phyloP scores from a whole-genome alignment of 2,888 invertebrate genomes.

The Rhagophthalmus giganteus region DNA sequence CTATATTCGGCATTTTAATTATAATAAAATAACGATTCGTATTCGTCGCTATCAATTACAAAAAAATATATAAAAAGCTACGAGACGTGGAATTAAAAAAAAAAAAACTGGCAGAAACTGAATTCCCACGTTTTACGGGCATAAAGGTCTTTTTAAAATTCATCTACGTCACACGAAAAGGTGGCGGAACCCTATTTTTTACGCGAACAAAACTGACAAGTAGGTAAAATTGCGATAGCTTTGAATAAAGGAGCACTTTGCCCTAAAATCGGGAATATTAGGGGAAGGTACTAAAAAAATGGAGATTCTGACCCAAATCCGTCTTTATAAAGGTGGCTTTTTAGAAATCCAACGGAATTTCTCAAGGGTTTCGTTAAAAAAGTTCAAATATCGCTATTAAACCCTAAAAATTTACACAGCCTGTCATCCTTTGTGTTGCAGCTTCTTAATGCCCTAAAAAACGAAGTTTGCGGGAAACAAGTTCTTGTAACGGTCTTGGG shows the following conservation, averaged over 20 bases:
- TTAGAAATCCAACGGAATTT: constrained; percentile 48
- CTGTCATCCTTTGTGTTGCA: constrained; percentile 28
- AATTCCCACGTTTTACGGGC: constrained; percentile 42
- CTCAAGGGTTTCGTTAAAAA: constrained; percentile 45
- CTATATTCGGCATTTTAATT: constrained; percentile 1
- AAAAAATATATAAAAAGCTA: constrained; percentile 1
- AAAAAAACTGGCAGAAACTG: constrained; percentile 1
- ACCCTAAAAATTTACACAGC: constrained; percentile 36
- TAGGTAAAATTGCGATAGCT: constrained; percentile 47
- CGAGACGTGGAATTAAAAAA: constrained; percentile 1
- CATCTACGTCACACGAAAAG: constrained; percentile 42
- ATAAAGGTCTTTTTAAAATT: constrained; percentile 43
- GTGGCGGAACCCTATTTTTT: constrained; percentile 43
- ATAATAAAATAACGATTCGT: constrained; percentile 7
- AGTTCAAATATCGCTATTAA: constrained; percentile 41
- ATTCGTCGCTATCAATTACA: constrained; percentile 6
- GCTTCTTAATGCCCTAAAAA: constrained; percentile 30
- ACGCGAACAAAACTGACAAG: constrained; percentile 42
- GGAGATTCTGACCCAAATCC: constrained; percentile 44
- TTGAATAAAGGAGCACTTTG: constrained; percentile 48
- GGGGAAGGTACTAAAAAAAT: constrained; percentile 41
- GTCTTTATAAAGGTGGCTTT: constrained; percentile 42
- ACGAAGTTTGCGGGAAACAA: constrained; percentile 4
- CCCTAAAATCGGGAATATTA: constrained; percentile 46
- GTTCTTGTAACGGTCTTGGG: background rate